Conservation (phyloP, 2,113 vertebrate species). For the Sander vitreus region DNA sequence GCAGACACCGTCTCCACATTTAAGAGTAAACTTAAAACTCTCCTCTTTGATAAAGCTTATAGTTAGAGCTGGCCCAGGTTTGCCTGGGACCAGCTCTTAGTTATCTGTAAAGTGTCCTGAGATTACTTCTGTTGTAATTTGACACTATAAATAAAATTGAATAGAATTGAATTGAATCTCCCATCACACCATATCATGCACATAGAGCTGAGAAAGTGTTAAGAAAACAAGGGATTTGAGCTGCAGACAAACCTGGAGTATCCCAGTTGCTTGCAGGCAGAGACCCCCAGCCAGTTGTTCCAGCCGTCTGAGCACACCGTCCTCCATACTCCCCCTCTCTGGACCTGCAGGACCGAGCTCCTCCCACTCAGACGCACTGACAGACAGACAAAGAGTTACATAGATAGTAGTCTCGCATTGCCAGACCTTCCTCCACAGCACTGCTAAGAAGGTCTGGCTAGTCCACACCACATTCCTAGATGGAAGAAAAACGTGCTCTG, state of each 20-base stretch:
- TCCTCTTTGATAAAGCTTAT: too few relatives aligned
- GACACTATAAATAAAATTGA: too few relatives aligned
- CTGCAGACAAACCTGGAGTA: conserved; percentile 76
- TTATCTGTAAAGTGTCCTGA: too few relatives aligned
- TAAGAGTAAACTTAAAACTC: too few relatives aligned
- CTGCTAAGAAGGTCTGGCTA: too few relatives aligned
- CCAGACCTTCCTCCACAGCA: too few relatives aligned
- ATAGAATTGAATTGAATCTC: neutral
- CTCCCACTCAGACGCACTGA: conserved; percentile 84
- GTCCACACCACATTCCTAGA: too few relatives aligned
- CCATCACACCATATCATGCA: neutral
- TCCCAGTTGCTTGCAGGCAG: conserved; percentile 85
- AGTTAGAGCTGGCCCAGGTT: too few relatives aligned
- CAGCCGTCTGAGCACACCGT: conserved; percentile 84
- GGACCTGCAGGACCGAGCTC: conserved; percentile 83
- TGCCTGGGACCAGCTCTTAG: too few relatives aligned
- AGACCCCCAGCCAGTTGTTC: conserved; percentile 73
- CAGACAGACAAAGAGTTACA: neutral
- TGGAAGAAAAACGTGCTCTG: too few relatives aligned
- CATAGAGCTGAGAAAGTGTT: neutral
- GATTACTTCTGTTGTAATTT: too few relatives aligned
- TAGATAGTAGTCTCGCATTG: neutral
- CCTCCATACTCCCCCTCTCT: conserved; percentile 78
- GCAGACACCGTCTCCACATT: too few relatives aligned
- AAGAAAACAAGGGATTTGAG: neutral